These are phyloP conservation scores for Acanthornis magna DNA, from an alignment of 2,797 vertebrate species.

Conservation along the genomic window DNA sequence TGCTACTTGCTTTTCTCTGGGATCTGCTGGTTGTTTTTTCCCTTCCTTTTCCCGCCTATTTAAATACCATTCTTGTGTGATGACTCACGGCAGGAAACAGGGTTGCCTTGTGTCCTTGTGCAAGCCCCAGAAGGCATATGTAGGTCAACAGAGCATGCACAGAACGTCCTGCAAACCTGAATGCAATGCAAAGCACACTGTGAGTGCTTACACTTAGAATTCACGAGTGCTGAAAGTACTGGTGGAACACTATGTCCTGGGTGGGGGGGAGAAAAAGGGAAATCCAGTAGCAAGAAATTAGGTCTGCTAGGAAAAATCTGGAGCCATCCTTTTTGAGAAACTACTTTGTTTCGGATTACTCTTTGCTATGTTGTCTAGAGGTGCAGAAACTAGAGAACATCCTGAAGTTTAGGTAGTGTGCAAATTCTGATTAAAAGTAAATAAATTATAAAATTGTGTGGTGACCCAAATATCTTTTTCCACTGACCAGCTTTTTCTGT, in stretches of 20 bases:
- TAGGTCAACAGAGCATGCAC: background rate
- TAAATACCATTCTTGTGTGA: background rate
- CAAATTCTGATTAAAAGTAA: background rate
- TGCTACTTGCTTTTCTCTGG: background rate
- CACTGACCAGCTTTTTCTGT: background rate
- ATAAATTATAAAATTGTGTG: background rate
- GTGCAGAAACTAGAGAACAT: background rate
- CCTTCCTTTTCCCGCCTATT: background rate
- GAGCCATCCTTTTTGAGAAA: background rate
- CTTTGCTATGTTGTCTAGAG: background rate
- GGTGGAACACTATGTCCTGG: background rate
- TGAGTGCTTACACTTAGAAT: background rate
- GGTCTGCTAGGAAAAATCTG: background rate
- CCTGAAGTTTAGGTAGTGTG: background rate
- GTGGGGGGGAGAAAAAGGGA: fast-evolving
- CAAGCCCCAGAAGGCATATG: background rate
- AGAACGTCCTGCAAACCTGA: slow-evolving; percentile 8
- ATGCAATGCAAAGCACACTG: background rate
- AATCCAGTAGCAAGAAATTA: background rate
- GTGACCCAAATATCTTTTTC: background rate
- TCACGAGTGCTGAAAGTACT: background rate
- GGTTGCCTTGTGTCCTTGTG: background rate
- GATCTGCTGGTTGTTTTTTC: background rate
- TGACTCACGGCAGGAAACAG: slow-evolving; percentile 50
- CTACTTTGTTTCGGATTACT: background rate